phyloP scores from a whole-genome alignment of 2,888 invertebrate species.

The Coleophora deauratella region DNA sequence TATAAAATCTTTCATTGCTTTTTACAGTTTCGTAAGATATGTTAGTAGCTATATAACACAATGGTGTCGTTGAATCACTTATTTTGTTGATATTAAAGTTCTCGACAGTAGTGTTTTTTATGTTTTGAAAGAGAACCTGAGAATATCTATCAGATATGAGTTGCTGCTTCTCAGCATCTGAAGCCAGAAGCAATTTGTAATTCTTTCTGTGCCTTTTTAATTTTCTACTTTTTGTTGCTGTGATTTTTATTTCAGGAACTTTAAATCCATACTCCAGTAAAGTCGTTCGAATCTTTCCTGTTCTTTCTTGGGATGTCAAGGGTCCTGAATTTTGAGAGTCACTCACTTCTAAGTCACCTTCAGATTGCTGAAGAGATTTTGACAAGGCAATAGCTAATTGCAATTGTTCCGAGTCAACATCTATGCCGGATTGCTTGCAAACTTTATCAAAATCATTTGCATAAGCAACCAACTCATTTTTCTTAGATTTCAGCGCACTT shows the following conservation, averaged over 20 bases:
- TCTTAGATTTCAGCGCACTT: constrained; percentile 41
- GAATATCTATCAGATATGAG: constrained; percentile 46
- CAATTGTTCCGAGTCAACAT: constrained; percentile 77
- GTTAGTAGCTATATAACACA: constrained; percentile 41
- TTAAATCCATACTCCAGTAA: constrained; percentile 78
- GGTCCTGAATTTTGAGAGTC: constrained; percentile 15
- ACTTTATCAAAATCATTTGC: constrained; percentile 55
- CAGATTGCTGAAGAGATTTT: constrained; percentile 59
- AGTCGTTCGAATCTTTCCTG: constrained; percentile 59
- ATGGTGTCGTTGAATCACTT: background rate
- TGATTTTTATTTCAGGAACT: constrained; percentile 43
- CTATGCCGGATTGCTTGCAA: constrained; percentile 55
- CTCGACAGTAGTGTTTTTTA: constrained; percentile 20
- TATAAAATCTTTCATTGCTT: constrained; percentile 53
- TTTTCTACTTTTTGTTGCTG: constrained; percentile 24
- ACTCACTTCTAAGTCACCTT: constrained; percentile 9
- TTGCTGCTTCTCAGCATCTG: constrained; percentile 41
- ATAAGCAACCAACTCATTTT: constrained; percentile 50
- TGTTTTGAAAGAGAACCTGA: constrained; percentile 40
- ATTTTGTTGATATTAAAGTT: background rate
- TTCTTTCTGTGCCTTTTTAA: constrained; percentile 27
- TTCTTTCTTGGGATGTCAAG: constrained; percentile 37
- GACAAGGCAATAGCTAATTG: constrained; percentile 80
- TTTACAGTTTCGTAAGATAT: constrained; percentile 36
- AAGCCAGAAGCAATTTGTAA: constrained; percentile 39